Conservation (phyloP, 2,113 vertebrate species). For the Siniperca chuatsi region DNA sequence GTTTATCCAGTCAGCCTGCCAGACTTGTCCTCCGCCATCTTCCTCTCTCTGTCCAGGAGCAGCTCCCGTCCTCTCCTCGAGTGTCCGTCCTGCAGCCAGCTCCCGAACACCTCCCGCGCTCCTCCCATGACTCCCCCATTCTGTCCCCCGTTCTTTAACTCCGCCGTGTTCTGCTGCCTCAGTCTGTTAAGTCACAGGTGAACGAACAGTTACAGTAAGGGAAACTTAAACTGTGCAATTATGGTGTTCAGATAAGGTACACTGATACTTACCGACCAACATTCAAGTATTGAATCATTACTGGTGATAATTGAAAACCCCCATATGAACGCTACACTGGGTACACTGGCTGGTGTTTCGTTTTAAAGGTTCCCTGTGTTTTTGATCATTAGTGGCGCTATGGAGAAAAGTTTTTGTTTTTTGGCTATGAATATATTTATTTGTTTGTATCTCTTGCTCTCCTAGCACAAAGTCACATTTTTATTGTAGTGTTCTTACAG, state of each 20-base stretch:
- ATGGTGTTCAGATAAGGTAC: not conserved
- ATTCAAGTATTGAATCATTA: not conserved
- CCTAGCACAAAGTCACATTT: not conserved
- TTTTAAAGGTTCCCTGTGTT: no score
- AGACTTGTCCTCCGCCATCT: constrained; percentile 79
- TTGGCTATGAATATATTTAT: not conserved
- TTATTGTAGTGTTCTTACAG: not conserved
- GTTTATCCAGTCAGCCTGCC: constrained; percentile 83
- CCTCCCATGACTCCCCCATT: constrained; percentile 74
- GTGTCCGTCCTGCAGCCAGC: constrained; percentile 87
- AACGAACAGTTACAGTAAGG: not conserved
- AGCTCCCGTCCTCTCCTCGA: constrained; percentile 80
- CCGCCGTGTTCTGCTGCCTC: constrained; percentile 74
- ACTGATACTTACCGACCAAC: not conserved
- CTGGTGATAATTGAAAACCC: not conserved
- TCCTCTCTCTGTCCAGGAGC: constrained; percentile 84
- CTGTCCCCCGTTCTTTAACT: constrained; percentile 83
- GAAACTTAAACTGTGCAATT: not conserved
- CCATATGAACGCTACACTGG: not conserved
- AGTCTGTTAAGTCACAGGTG: constrained; percentile 38
- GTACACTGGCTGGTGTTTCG: not conserved
- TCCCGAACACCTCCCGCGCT: constrained; percentile 77
- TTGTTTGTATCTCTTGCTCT: not conserved
- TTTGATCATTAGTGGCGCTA: no score
- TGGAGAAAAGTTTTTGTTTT: no score